Evolutionary conservation across 2,797 vertebrate genomes (phyloP).

Genomic region (Serranus cabrilla): DNA sequence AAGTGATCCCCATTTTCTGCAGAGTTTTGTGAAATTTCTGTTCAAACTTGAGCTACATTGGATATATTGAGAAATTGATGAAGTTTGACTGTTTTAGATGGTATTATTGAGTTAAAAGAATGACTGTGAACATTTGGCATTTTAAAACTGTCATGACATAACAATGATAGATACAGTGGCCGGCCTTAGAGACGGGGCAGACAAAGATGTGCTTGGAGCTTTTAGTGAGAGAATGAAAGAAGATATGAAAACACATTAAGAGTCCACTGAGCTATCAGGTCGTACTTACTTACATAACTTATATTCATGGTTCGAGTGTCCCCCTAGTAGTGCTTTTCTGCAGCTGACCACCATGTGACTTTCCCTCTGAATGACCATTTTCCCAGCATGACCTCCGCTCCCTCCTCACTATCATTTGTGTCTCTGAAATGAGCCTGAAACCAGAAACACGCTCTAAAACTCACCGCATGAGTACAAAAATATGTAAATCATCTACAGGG

Average conservation of each 20-base stretch:
- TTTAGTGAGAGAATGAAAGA: background rate
- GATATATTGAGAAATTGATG: too few relatives aligned
- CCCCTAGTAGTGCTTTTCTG: background rate
- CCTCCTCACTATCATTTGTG: background rate
- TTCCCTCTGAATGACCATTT: constrained; percentile 20
- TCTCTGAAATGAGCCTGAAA: constrained; percentile 12
- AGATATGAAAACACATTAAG: background rate
- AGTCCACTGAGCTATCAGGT: background rate
- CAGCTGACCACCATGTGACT: constrained; percentile 46
- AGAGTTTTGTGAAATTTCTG: too few relatives aligned
- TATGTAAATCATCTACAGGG: background rate
- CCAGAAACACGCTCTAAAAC: background rate
- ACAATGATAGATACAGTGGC: background rate
- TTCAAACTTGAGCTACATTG: too few relatives aligned
- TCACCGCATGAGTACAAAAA: background rate
- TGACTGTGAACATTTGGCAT: too few relatives aligned
- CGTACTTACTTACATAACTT: background rate
- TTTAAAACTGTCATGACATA: too few relatives aligned
- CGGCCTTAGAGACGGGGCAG: background rate
- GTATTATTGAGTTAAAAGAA: too few relatives aligned
- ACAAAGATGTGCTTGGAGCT: too few relatives aligned
- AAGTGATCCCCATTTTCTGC: too few relatives aligned
- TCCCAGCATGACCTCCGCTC: constrained; percentile 25
- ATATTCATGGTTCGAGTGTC: background rate
- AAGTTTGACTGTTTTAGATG: too few relatives aligned